Percentiles rank a stretch among this genome's conserved stretches.
Evolutionary conservation across 2,888 invertebrate species (phyloP).

Genomic region (Mactromeris polynyma): DNA sequence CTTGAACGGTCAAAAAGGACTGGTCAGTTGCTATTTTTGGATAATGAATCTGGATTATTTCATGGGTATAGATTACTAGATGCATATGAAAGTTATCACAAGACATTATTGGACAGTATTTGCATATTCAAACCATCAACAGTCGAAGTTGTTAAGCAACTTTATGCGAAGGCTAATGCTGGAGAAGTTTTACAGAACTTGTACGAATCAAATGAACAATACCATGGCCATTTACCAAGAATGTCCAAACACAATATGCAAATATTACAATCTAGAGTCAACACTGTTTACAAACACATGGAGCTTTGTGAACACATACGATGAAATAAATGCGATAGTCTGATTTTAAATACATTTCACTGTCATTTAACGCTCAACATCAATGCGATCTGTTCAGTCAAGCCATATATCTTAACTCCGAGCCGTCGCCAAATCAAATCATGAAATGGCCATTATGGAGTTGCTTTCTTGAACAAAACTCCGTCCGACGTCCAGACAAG

Average conservation of each 20-base stretch:
- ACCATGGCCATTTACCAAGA: constrained; percentile 89
- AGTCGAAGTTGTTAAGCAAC: constrained; percentile 90
- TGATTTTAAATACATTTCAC: neutral
- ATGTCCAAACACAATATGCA: constrained; percentile 94
- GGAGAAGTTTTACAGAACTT: constrained; percentile 91
- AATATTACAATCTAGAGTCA: constrained; percentile 93
- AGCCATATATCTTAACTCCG: neutral
- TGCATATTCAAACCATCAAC: constrained; percentile 93
- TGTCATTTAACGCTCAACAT: neutral
- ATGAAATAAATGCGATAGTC: constrained; percentile 21
- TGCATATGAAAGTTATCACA: constrained; percentile 94
- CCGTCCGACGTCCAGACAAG: neutral
- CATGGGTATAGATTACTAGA: constrained; percentile 95
- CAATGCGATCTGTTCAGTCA: neutral
- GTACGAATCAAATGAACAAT: constrained; percentile 89
- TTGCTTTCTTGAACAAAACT: neutral
- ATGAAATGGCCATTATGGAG: neutral
- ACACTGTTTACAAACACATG: constrained; percentile 92
- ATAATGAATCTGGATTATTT: constrained; percentile 90
- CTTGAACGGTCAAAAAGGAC: constrained; percentile 91
- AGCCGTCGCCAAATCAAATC: neutral
- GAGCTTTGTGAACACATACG: constrained; percentile 89
- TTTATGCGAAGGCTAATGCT: constrained; percentile 89
- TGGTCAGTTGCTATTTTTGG: constrained; percentile 93
- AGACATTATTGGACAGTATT: constrained; percentile 92